Evolutionary conservation across 2,113 vertebrate species (phyloP).

Genomic region (Anhinga rufa): DNA sequence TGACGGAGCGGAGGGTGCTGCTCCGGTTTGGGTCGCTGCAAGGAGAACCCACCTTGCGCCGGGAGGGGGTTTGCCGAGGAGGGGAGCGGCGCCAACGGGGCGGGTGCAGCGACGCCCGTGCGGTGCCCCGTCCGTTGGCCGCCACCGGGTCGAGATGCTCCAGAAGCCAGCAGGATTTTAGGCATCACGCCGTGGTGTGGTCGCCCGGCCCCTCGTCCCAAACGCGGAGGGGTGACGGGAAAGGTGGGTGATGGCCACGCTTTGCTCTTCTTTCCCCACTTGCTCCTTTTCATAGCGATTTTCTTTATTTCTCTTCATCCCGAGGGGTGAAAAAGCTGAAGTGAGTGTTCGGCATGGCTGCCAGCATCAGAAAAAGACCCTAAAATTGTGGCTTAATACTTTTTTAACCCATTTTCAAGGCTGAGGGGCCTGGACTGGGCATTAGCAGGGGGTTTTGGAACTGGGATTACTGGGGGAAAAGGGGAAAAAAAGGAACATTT

Average conservation of each 20-base stretch:
- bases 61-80: neutral
- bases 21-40: neutral
- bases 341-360: accelerated
- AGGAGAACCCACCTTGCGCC: neutral
- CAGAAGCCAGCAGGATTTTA: neutral
- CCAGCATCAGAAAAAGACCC: neutral
- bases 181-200: accelerated
- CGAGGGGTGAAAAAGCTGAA: neutral
- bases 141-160: neutral
- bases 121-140: neutral
- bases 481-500: neutral
- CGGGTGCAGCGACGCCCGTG: neutral
- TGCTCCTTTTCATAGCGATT: neutral
- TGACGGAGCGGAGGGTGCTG: neutral
- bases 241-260: accelerated
- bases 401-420: neutral
- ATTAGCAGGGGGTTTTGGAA: neutral
- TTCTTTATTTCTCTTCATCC: neutral
- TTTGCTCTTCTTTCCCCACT: neutral
- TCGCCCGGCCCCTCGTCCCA: no score
- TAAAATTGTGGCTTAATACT: neutral
- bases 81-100: neutral
- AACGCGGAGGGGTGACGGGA: accelerated
- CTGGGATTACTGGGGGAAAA: neutral
- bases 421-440: neutral